Evolutionary conservation across 2,888 invertebrate genomes (phyloP).

Genomic region (Eugnorisma glareosa): DNA sequence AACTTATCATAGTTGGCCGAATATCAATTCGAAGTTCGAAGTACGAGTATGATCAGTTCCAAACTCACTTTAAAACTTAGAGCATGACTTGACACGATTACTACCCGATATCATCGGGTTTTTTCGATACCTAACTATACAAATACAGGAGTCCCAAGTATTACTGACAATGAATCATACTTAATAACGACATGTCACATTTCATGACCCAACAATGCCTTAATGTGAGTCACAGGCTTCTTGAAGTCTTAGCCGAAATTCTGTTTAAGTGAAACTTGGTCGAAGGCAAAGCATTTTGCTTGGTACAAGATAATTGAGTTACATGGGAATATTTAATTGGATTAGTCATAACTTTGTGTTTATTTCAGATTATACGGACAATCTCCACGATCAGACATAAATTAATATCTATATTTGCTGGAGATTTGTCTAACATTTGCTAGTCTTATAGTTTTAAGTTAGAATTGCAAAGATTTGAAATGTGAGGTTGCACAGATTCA

Average conservation of each 20-base stretch:
- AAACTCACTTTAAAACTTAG: not conserved
- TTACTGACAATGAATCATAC: slow-evolving; percentile 66
- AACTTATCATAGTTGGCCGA: not conserved
- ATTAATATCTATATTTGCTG: slow-evolving; percentile 5
- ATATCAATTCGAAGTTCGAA: not conserved
- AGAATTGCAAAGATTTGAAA: not conserved
- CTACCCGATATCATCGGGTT: slow-evolving; percentile 18
- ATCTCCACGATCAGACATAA: not conserved
- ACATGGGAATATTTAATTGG: slow-evolving; percentile 53
- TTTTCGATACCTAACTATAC: slow-evolving; percentile 37
- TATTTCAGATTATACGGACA: slow-evolving; percentile 4
- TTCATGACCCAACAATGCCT: slow-evolving; percentile 61
- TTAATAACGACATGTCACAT: slow-evolving; percentile 51
- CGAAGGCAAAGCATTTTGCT: slow-evolving; percentile 33
- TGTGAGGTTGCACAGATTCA: too few relatives aligned
- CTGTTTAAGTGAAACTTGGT: slow-evolving; percentile 53
- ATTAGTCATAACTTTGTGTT: slow-evolving; percentile 53
- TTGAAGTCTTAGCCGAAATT: slow-evolving; percentile 62
- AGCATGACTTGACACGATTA: slow-evolving; percentile 41
- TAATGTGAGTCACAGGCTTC: slow-evolving; percentile 64
- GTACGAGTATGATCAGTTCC: not conserved
- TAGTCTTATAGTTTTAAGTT: not conserved
- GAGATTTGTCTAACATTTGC: not conserved
- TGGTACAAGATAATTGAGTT: slow-evolving; percentile 43
- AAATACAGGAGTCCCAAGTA: slow-evolving; percentile 42